Evolutionary conservation across 92 coral and sea anemone species (phyloP), one percentile per base, ranked within the genome.

Genomic region (Siderastrea siderea): DNA sequence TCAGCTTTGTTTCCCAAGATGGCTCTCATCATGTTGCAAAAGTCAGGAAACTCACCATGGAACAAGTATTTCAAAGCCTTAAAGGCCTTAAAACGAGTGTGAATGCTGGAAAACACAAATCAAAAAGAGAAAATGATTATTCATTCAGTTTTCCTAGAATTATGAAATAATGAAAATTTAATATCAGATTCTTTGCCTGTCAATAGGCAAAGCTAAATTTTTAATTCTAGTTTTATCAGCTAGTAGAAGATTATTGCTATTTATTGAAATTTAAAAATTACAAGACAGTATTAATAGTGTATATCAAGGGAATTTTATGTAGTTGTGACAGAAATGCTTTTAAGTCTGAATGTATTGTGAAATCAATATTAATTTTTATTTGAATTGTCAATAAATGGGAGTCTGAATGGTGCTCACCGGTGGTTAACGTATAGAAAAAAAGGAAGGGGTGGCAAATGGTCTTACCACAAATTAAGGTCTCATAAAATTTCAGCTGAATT

Each of bases 1-100:
- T 95, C 15, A 91, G 86, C 68, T 93, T 88, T 75, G 52, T 78
- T 70, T 87, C 92, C 1, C 73, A 60, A 5, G 50, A 58, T 51
- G 74, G 65, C 46, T 66, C 86, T 8, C 58, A 82, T 7, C 83
- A 84, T 49, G 63, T 75, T 58, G 89, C 71, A 81, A 74, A 68
- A 77, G 75, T 80, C 51, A 90, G 88, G 71, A 87, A 81, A 52
- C 67, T 90, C 74, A 67, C 85, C 74, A 60, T 86, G 84, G 60
- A 48, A 10, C 84, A 60, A 7, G 84, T 81, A 46, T 90, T 80
- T 57, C 65, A 50, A 82, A 44, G 16, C 4, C 64, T 61, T n/a
- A 57, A 67, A 72, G 71, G 73, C 45, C 59, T 68, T 4, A 82
- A 58, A 57, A 45, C 16, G 48, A 5, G 19, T 9, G 4, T 4